Base-by-base conservation (phyloP, 2,888 invertebrate genomes). In the Tetragonisca angustula region DNA sequence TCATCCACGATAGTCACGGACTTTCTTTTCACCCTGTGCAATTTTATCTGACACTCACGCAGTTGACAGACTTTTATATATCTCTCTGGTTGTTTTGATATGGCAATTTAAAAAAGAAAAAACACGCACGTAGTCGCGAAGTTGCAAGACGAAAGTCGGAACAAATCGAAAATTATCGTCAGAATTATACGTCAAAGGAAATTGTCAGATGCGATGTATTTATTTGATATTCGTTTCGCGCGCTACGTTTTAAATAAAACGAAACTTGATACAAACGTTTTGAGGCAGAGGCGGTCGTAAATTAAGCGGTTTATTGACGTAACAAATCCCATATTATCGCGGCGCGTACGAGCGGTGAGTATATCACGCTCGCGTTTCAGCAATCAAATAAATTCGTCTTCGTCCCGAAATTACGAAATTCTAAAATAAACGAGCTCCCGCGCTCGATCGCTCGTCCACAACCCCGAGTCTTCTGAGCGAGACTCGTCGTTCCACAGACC, bases 351-450 rank as follows among this genome's bases (percentile, higher is more conserved):
- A 83, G 85, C 62, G 62, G 64, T 43, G 67, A 79, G 72, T 77
- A 65, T 82, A 81, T 76, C 81, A 79, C 85, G 83, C 80, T 43
- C 43, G 43, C 43, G 83, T 85, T 88, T 86, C 85, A 65, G 36
- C 83, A 73, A 86, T 85, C 83, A 77, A 84, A 88, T 86, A 88
- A 88, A 88, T 88, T 88, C 83, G 83, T 84, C 88, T 88, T 88
- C 86, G 86, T 83, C 78, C 86, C 78, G 81, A 76, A 76, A 80
- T 88, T 86, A 79, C 86, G 86, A 88, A 88, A 88, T 77, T 83
- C 83, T 79, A 88, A 88, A 88, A 88, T 88, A 88, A 88, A 79
- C 86, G 78, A 50, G 73, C 84, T 72, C 79, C 65, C 67, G 72
- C 70, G 68, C 78, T 76, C 76, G 67, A 9, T 43, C 43, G 43